Base-by-base conservation (phyloP, 1,140 invertebrate species). In the Bombus superbus region DNA sequence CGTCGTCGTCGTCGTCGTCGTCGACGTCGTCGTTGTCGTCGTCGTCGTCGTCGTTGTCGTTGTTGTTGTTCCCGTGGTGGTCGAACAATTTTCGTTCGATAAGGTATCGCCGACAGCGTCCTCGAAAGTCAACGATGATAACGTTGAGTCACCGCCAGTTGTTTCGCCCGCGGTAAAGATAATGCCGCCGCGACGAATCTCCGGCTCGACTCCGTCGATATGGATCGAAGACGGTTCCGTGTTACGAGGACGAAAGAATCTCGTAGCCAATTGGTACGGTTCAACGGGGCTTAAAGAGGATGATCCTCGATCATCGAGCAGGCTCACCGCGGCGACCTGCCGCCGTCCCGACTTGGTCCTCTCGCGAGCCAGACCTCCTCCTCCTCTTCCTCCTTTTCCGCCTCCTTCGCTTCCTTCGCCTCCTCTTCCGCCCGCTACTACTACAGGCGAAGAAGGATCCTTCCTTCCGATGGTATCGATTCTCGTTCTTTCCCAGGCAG, bases 291-390 rank as follows among this genome's bases (percentile, higher is more conserved):
- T 38, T 35, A 74, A 42, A 38, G 38, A 18, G 13, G 77, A 77
- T 18, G 86, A n/a, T 53, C 62, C 66, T 57, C 40, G 66, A 44
- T 81, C 74, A 40, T 86, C 82, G 74, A 89, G 75, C 84, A 89
- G 81, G 71, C 79, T 83, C 79, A 83, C 83, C 40, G 86, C 82
- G 68, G 71, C 80, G 22, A 85, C 38, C 71, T 85, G 84, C 38
- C 71, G 78, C 13, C 78, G 84, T n/a, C 81, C 62, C 64, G 85
- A 81, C 53, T 72, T 76, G 42, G 72, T 83, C 64, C 64, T 76
- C 84, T 68, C 84, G 79, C 22, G 62, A 81, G 79, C 73, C 80
- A 76, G 80, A 75, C 69, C 83, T 73, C 83, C 83, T 86, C 72
- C 69, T 86, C 77, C 57, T 81, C 78, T 42, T 85, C 78, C 68